Evolutionary conservation across 2,113 vertebrate genomes (phyloP), one percentile per base, ranked within the genome.

Genomic region (Anhinga rufa): DNA sequence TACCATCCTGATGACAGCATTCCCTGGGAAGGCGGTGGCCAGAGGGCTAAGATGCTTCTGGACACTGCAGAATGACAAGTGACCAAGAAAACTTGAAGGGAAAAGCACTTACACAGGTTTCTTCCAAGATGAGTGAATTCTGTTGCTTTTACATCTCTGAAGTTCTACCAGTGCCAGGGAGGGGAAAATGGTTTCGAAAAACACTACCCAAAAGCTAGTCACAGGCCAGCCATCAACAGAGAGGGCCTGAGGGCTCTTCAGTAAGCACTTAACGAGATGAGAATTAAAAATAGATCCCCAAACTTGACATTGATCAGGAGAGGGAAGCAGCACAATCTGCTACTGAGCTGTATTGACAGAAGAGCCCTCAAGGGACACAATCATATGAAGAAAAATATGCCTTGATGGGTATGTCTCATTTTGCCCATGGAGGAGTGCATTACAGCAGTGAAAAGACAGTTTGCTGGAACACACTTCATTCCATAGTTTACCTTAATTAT

Each of bases 1-100:
- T 69, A 58, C 15, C 65, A 44, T 0, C 24, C 86, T 0, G 0
- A 8, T 49, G 78, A 84, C 1, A 3, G 8, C 75, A 80, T 1
- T 36, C 26, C 62, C 70, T 65, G 62, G 57, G 55, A 72, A 65
- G 57, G 52, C 0, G 0, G 14, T 22, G 86, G 51, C 48, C 84
- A 64, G 52, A 89, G 93, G 38, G n/a, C 54, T 29, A 18, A 64
- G 48, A 78, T 34, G 68, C 26, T 69, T 75, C 74, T 64, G 84
- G 49, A 61, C 28, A 46, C 62, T 46, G 78, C 31, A 46, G 49
- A 77, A 87, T 13, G 68, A 58, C 42, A 40, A 72, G 36, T 2
- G 9, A 65, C 42, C 46, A 69, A 36, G 52, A 72, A 72, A 54
- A 61, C 32, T 61, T 46, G 44, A 55, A 79, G 31, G 29, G n/a